Base-by-base conservation (phyloP, 2,888 invertebrate genomes). In the Trachelus troglodyta region DNA sequence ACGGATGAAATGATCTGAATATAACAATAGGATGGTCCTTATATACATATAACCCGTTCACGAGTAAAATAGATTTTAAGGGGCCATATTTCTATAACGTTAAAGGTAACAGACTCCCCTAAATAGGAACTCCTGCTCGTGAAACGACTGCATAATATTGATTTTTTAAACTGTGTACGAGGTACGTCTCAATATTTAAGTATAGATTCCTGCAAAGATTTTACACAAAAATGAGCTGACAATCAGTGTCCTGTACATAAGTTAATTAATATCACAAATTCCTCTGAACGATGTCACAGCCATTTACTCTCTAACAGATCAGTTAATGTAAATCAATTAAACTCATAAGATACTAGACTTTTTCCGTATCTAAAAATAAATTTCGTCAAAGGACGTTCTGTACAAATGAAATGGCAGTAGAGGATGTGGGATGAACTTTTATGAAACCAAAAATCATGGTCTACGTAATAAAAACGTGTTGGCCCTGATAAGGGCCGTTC, bases 401-500 rank as follows among this genome's bases (percentile, higher is more conserved):
- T 56, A 56, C 23, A 56, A 23, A 2, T 56, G 9, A 56, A 56
- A 56, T 23, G 56, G 6, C 0, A 23, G 15, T 40, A 40, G 23
- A 40, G 23, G 23, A 23, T 2, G 56, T 23, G 23, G 56, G 56
- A 23, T 9, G 23, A 56, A 56, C 56, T 56, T 56, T 56, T 56
- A 56, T 23, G 23, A 56, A 56, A 56, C 56, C 56, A 56, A 56
- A 11, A 23, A 71, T 71, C 31, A 71, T 71, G 1, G 12, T 34
- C 31, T 12, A 76, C 76, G 78, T 76, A 73, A 34, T 12, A 34
- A 71, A 74, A 15, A 75, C 78, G 73, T 71, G 15, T 31, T 76
- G 79, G 79, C 77, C 77, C 80, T 79, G 56, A 80, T 76, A 82
- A 83, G 83, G 79, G 79, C 83, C 80, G 78, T 81, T 83, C 71